These are phyloP conservation scores for Ophion costatus DNA, from an alignment of 2,888 invertebrate genomes.

Conservation along the genomic window DNA sequence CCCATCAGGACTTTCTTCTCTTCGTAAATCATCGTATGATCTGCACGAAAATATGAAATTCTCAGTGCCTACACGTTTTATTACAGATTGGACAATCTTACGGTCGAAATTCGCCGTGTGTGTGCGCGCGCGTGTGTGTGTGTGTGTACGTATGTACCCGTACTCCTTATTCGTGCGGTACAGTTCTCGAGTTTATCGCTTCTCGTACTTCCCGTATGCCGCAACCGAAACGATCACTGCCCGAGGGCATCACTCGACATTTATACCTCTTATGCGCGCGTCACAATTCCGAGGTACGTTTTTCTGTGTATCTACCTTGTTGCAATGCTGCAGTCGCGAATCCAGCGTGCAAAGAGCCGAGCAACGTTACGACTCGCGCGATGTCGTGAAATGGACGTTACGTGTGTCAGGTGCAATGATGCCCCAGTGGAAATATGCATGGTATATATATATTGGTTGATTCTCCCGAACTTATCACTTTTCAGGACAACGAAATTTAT, in stretches of 20 bases:
- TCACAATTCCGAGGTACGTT: conserved; percentile 7
- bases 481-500: too few species aligned
- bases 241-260: conserved; percentile 54
- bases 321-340: conserved; percentile 1
- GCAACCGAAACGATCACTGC: conserved; percentile 46
- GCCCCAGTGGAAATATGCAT: background rate
- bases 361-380: conserved; percentile 56
- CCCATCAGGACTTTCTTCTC: background rate
- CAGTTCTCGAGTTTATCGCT: conserved; percentile 37
- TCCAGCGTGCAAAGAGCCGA: conserved; percentile 27
- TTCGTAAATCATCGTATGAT: background rate
- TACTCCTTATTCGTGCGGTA: background rate
- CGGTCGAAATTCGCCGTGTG: background rate
- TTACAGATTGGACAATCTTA: background rate
- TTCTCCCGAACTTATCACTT: too few species aligned
- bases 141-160: background rate
- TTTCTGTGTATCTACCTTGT: conserved; percentile 17
- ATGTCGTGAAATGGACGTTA: conserved; percentile 30
- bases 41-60: background rate
- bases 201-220: conserved; percentile 56
- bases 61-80: background rate
- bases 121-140: too few species aligned
- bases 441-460: background rate
- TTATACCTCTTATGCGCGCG: conserved; percentile 11
- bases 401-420: conserved; percentile 22